A percentile compares a stretch with the other conserved stretches of the same genome.
Evolutionary conservation across 2,797 vertebrate genomes (phyloP).

Genomic region (Clarias fuscus): DNA sequence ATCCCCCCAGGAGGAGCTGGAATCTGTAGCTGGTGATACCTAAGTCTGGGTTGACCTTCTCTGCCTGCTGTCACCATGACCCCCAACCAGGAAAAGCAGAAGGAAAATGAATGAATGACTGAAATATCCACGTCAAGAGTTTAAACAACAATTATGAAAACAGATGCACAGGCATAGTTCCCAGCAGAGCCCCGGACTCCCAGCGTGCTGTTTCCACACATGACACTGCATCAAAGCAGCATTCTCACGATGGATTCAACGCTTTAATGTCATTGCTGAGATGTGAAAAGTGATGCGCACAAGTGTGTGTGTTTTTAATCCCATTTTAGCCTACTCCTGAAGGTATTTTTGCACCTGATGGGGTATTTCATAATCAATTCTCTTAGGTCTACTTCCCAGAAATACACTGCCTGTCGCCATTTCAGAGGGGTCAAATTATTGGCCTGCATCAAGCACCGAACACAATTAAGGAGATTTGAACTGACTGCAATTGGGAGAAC

Average conservation of each 20-base stretch:
- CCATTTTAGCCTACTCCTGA: background rate
- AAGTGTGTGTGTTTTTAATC: background rate
- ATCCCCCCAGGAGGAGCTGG: background rate
- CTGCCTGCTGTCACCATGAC: background rate
- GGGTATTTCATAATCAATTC: background rate
- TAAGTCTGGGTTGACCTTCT: slow-evolving; percentile 8
- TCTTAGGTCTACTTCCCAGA: background rate
- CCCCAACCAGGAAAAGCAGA: slow-evolving; percentile 1
- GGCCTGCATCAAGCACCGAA: no score
- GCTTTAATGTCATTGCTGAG: background rate
- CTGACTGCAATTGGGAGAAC: no score
- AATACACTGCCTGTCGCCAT: no score
- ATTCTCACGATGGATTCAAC: background rate
- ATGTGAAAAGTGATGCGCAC: background rate
- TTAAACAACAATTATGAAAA: background rate
- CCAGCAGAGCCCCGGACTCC: background rate
- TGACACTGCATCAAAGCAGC: background rate
- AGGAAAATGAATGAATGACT: background rate
- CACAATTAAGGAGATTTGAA: no score
- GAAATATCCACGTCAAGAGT: background rate
- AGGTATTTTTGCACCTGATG: background rate
- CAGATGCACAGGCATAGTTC: slow-evolving; percentile 1
- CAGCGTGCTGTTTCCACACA: slow-evolving; percentile 20
- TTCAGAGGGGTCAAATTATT: no score
- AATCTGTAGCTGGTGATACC: background rate